Evolutionary conservation across 2,888 invertebrate species (phyloP), one percentile per base, ranked within the genome.

Genomic region (Apodemia zela): DNA sequence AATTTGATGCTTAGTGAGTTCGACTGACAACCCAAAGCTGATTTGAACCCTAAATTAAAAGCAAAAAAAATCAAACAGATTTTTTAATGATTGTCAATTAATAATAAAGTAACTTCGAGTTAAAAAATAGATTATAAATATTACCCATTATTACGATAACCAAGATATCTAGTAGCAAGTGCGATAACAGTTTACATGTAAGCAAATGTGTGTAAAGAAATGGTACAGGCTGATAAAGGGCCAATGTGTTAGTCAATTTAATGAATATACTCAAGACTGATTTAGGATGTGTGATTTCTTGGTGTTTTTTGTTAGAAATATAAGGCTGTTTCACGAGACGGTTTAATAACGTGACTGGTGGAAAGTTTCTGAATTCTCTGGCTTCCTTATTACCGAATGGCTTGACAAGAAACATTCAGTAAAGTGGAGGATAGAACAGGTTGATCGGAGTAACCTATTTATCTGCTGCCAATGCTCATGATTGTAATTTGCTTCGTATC

Each of bases 211-310:
- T 42, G 13, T 15, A 42, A 42, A 42, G 25, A 21, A 54, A 21
- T 25, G 25, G 15, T 54, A 25, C 18, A 54, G 54, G 54, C 54
- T 54, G 25, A 13, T 25, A 54, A 54, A 25, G 54, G 54, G 21
- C 54, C 18, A 54, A 21, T 80, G 74, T 74, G 80, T 81, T 83
- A 82, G 89, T 89, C 88, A 87, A 88, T 88, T 89, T 87, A 87
- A 80, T 75, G 72, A 76, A 81, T 80, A 82, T 82, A 82, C 77
- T 82, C 76, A 89, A 89, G 89, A 89, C 89, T 89, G 89, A 88
- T 81, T 72, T 77, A 84, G 83, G 73, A 78, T 81, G 78, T 75
- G 75, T 71, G 54, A 69, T 67, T 67, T 68, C 68, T 68, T 64
- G 63, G 63, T 72, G 62, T 71, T 66, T 67, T 69, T 69, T 67